A percentile compares a stretch with the other conserved stretches of the same genome.
Evolutionary conservation across 2,888 invertebrate species (phyloP).

Genomic region (Rhopalosiphum nymphaeae): DNA sequence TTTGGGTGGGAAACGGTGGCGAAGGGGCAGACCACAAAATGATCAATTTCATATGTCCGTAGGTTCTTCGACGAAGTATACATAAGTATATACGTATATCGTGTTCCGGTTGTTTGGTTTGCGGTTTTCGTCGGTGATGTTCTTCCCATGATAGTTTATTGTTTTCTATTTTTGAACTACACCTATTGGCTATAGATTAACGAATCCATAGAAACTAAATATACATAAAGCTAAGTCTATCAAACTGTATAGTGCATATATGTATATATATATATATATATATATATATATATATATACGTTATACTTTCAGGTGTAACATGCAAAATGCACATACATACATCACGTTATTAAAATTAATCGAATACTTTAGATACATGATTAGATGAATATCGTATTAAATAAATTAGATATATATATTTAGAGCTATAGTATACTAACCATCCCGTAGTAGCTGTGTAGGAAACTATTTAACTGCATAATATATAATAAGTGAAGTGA

Average conservation of each 20-base stretch:
- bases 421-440: not conserved
- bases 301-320: not conserved
- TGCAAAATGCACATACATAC: not conserved
- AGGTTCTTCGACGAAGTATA: not conserved
- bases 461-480: not conserved
- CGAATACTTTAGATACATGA: not conserved
- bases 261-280: too few relatives aligned
- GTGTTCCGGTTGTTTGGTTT: slow-evolving; percentile 57
- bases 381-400: not conserved
- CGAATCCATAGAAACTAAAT: not conserved
- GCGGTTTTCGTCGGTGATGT: slow-evolving; percentile 41
- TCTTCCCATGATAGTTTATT: not conserved
- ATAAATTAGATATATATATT: not conserved
- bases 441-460: not conserved
- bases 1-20: not conserved
- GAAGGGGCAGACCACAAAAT: slow-evolving; percentile 44
- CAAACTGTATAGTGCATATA: not conserved
- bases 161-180: not conserved
- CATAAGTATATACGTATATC: not conserved
- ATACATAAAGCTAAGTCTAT: not conserved
- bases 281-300: too few relatives aligned
- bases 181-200: not conserved
- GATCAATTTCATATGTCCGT: slow-evolving; percentile 59
- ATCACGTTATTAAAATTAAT: not conserved
- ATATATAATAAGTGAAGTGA: not conserved